A percentile compares a stretch with the other conserved stretches of the same genome.
Conservation (phyloP, 2,797 vertebrate species). For the Thripadectes ignobilis region DNA sequence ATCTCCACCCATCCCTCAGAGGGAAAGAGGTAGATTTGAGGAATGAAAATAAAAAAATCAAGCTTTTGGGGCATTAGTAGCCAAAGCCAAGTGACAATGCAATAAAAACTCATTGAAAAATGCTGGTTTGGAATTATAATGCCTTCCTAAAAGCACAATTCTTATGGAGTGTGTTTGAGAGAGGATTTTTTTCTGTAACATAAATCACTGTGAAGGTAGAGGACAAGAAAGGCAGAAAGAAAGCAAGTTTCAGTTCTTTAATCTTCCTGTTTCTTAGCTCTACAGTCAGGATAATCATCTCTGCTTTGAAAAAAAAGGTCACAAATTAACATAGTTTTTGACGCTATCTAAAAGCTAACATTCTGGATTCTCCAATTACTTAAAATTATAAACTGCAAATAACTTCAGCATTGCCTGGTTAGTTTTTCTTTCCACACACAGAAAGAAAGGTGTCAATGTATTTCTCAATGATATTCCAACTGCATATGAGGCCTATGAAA, state of each 20-base stretch:
- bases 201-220: not conserved
- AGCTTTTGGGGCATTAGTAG: not conserved
- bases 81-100: not conserved
- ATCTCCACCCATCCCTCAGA: not conserved
- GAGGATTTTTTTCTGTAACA: not conserved
- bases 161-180: not conserved
- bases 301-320: not conserved
- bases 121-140: not conserved
- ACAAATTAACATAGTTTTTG: not conserved
- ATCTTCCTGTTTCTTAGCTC: not conserved
- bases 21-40: fast-evolving
- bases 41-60: not conserved
- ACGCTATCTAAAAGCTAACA: not conserved
- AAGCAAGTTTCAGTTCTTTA: not conserved
- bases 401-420: not conserved
- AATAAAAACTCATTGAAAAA: not conserved
- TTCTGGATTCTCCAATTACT: not conserved
- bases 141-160: not conserved
- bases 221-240: not conserved
- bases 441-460: not conserved
- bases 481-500: not conserved
- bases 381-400: not conserved
- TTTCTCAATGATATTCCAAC: not conserved
- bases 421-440: not conserved
- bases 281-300: not conserved